A percentile compares a stretch with the other conserved stretches of the same genome.
These are phyloP conservation scores for Norana najaformis DNA, from an alignment of 2,888 invertebrate species.

Conservation along the genomic window DNA sequence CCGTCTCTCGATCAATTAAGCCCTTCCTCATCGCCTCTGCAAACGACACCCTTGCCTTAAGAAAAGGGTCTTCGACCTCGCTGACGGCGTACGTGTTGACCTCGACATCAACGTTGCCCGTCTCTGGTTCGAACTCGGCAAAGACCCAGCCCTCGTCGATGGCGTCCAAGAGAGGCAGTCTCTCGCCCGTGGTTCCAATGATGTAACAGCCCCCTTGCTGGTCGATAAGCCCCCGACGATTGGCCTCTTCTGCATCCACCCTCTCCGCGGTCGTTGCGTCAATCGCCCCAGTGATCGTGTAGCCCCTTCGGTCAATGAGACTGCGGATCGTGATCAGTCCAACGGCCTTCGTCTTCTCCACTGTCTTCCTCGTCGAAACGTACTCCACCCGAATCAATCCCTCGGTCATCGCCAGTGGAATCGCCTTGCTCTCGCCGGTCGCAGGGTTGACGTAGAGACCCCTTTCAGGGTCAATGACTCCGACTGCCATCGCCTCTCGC, in stretches of 20 bases:
- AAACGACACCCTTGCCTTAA: neutral
- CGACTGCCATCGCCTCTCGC: conserved; percentile 40
- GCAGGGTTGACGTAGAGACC: conserved; percentile 37
- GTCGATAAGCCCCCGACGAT: conserved; percentile 18
- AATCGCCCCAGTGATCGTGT: conserved; percentile 36
- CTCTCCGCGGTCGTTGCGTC: conserved; percentile 39
- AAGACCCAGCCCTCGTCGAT: conserved; percentile 21
- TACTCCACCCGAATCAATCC: conserved; percentile 53
- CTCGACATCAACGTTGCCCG: neutral
- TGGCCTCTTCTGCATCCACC: conserved; percentile 40
- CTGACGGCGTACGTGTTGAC: conserved; percentile 24
- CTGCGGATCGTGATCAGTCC: conserved; percentile 40
- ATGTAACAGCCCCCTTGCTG: conserved; percentile 14
- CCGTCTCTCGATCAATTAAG: conserved; percentile 8
- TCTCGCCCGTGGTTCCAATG: conserved; percentile 18
- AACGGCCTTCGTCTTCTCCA: conserved; percentile 50
- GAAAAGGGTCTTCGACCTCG: neutral
- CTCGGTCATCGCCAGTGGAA: conserved; percentile 46
- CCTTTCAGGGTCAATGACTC: conserved; percentile 41
- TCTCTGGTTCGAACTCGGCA: neutral
- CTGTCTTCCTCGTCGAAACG: conserved; percentile 51
- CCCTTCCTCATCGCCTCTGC: conserved; percentile 17
- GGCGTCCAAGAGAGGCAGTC: neutral
- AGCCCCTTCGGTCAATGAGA: conserved; percentile 26
- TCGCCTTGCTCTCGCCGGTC: conserved; percentile 35